phyloP scores from a whole-genome alignment of 2,888 invertebrate genomes.

The Helicoverpa assulta region DNA sequence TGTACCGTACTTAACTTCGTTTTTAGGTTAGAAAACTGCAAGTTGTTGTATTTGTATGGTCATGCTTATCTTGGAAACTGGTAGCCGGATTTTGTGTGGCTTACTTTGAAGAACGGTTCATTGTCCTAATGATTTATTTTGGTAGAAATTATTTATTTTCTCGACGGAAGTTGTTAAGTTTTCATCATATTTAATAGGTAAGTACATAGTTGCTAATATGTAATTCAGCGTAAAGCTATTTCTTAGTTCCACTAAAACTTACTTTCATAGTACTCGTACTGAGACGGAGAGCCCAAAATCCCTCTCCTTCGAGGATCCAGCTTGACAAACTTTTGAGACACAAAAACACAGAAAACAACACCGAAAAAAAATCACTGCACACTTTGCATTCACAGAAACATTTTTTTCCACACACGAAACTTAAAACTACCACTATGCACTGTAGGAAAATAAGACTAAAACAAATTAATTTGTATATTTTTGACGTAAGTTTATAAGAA shows the following conservation, averaged over 20 bases:
- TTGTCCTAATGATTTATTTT: background rate
- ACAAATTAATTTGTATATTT: background rate
- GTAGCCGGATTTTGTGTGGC: background rate
- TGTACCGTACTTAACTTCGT: conserved; percentile 30
- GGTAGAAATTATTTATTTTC: too few species aligned
- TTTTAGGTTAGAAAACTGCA: conserved; percentile 68
- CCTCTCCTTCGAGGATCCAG: conserved; percentile 81
- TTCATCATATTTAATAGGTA: background rate
- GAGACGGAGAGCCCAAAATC: conserved; percentile 72
- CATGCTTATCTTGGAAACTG: conserved; percentile 18
- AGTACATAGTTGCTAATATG: background rate
- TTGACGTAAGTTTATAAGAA: conserved; percentile 11
- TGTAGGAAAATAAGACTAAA: background rate
- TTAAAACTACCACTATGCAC: background rate
- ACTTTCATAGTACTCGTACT: conserved; percentile 66
- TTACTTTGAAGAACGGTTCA: conserved; percentile 8
- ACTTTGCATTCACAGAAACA: conserved; percentile 10
- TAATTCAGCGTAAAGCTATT: too few species aligned
- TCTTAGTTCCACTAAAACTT: conserved; percentile 56
- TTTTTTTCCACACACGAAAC: conserved; percentile 25
- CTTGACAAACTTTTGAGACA: conserved; percentile 60
- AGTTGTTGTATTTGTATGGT: conserved; percentile 42
- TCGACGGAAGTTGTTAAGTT: background rate
- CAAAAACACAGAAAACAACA: conserved; percentile 41
- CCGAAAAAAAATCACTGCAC: conserved; percentile 58